Conservation (phyloP, 2,113 vertebrate genomes). For the Psammodynastes pulverulentus region DNA sequence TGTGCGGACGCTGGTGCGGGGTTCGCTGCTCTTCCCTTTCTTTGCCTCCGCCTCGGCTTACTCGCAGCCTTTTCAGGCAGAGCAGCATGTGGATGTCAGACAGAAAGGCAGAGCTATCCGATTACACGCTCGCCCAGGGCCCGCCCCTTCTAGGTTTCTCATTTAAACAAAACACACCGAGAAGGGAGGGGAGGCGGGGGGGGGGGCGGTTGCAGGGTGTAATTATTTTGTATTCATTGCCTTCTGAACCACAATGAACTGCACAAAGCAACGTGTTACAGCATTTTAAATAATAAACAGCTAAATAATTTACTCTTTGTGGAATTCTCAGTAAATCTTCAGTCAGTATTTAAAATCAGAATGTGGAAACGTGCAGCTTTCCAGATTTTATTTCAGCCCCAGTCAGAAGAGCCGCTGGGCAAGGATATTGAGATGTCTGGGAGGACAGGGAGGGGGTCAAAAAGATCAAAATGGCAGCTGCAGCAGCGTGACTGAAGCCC, state of each 20-base stretch:
- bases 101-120: conserved; percentile 73
- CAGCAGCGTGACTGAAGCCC: neutral
- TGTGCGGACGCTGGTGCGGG: conserved; percentile 29
- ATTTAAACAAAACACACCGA: neutral
- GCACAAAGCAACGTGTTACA: neutral
- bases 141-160: conserved; percentile 77
- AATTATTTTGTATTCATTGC: neutral
- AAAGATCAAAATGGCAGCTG: neutral
- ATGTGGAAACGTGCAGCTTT: neutral
- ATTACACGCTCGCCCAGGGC: conserved; percentile 85
- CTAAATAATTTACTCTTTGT: neutral
- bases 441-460: neutral
- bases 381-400: neutral
- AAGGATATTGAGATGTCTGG: neutral
- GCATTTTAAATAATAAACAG: neutral
- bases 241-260: neutral
- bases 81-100: conserved; percentile 76
- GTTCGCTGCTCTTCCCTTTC: conserved; percentile 49
- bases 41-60: conserved; percentile 61
- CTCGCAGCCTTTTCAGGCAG: conserved; percentile 73
- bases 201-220: neutral
- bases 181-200: no score
- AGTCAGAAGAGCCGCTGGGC: neutral
- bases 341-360: neutral
- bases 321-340: neutral